A percentile compares a stretch with the other conserved stretches of the same genome.
phyloP scores from a whole-genome alignment of 2,113 vertebrate genomes.

The Phasianus colchicus region DNA sequence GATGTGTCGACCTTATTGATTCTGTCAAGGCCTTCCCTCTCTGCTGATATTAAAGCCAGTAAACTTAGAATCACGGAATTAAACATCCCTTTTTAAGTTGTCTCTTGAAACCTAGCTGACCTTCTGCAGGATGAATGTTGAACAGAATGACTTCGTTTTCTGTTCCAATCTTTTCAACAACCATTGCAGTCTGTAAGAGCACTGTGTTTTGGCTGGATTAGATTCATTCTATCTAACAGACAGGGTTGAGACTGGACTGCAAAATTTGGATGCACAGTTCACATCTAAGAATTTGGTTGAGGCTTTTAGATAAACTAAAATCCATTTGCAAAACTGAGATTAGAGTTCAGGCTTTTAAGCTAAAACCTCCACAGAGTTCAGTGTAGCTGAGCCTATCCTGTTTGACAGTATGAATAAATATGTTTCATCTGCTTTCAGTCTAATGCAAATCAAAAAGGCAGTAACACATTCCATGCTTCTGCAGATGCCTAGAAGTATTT shows the following conservation, averaged over 20 bases:
- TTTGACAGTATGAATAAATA: slow-evolving; percentile 5
- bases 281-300: neutral
- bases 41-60: slow-evolving; percentile 37
- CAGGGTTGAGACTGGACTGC: neutral
- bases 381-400: neutral
- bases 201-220: slow-evolving; percentile 11
- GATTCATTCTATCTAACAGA: slow-evolving; percentile 1
- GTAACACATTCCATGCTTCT: neutral
- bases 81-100: slow-evolving; percentile 1
- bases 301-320: slow-evolving; percentile 19
- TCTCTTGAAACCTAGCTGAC: slow-evolving; percentile 7
- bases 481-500: neutral
- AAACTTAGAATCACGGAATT: neutral
- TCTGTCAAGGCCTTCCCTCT: neutral
- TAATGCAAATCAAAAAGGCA: neutral
- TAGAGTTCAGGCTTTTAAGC: neutral
- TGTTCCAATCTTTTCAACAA: neutral
- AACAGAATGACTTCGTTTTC: neutral
- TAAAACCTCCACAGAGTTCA: neutral
- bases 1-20: neutral
- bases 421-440: slow-evolving; percentile 8
- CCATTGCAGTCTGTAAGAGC: neutral
- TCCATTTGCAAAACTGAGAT: neutral
- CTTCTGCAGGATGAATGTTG: neutral
- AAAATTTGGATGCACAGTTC: neutral